Conservation (phyloP, 2,113 vertebrate genomes). For the Noturus placidus region DNA sequence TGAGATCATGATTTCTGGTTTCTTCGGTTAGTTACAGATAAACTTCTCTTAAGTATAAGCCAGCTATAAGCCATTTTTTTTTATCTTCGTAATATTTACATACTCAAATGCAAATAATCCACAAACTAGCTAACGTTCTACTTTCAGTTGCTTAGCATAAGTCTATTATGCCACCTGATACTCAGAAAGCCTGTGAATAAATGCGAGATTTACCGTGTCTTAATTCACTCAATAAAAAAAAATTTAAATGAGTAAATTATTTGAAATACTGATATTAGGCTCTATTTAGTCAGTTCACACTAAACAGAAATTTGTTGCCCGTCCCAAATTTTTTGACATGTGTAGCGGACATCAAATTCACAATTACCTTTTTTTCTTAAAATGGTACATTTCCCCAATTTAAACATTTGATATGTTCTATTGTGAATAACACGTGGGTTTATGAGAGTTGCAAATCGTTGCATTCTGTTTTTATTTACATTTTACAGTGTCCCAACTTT, state of each 20-base stretch:
- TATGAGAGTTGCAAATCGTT: too few relatives aligned
- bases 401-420: too few relatives aligned
- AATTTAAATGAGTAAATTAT: background rate
- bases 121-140: background rate
- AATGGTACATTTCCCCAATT: too few relatives aligned
- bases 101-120: background rate
- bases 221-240: background rate
- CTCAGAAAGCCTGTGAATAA: background rate
- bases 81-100: background rate
- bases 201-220: background rate
- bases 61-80: background rate
- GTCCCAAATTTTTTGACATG: too few relatives aligned
- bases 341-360: too few relatives aligned
- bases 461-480: too few relatives aligned
- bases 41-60: background rate
- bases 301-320: background rate
- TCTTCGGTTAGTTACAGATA: too few relatives aligned
- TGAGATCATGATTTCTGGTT: too few relatives aligned
- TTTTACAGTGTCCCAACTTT: too few relatives aligned
- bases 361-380: too few relatives aligned
- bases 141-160: background rate
- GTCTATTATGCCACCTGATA: background rate
- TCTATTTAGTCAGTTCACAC: background rate
- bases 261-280: background rate
- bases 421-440: too few relatives aligned